Conservation (phyloP, 1,140 invertebrate genomes). For the Chironomus striatipennis region DNA sequence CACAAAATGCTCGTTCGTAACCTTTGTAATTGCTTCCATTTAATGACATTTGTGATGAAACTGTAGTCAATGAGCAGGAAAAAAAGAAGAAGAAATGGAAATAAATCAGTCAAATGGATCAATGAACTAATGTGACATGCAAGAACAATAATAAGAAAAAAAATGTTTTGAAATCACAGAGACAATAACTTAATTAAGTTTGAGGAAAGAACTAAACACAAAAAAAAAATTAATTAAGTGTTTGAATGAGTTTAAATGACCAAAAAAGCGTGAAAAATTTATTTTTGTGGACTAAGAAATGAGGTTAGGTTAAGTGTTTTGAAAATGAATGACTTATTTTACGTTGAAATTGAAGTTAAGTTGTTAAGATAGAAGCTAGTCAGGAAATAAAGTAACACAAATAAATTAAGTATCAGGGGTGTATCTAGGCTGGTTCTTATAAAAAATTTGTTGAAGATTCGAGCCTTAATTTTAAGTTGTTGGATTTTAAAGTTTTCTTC, state of each 20-base stretch:
- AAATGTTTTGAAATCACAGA: background rate
- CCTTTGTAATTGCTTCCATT: conserved; percentile 70
- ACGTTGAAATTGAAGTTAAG: too few relatives aligned
- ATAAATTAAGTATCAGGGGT: too few relatives aligned
- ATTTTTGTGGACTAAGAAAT: background rate
- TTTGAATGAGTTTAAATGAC: background rate
- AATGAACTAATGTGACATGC: conserved; percentile 23
- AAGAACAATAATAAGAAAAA: background rate
- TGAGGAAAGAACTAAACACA: too few relatives aligned
- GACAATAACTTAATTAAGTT: conserved; percentile 22
- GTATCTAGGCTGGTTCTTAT: too few relatives aligned
- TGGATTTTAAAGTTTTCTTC: too few relatives aligned
- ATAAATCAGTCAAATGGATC: conserved; percentile 25
- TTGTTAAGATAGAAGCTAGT: too few relatives aligned
- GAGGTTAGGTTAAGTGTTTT: background rate
- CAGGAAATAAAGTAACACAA: too few relatives aligned
- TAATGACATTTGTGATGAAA: conserved; percentile 79
- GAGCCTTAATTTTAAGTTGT: too few relatives aligned
- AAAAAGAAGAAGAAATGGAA: conserved; percentile 26
- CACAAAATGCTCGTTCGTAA: conserved; percentile 85
- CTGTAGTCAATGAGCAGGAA: conserved; percentile 42
- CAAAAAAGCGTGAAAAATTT: background rate
- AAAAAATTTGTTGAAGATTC: too few relatives aligned
- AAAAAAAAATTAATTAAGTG: too few relatives aligned
- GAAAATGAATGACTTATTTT: too few relatives aligned